Percentiles rank a stretch among this genome's conserved stretches.
These are phyloP conservation scores for Clunio marinus DNA, from an alignment of 2,888 invertebrate species.

Conservation along the genomic window DNA sequence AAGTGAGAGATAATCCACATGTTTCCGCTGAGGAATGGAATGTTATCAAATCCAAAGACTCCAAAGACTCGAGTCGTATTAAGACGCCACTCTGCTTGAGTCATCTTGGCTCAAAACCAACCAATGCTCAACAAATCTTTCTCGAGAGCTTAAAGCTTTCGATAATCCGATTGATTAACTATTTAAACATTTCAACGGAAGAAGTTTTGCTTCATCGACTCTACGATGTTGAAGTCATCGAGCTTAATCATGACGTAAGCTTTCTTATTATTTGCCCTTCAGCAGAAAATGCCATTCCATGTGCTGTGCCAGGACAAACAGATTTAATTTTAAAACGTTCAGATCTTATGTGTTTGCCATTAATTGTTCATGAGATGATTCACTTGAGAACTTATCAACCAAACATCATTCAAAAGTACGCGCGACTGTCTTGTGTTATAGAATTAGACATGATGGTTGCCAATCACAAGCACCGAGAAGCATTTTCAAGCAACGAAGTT, in stretches of 20 bases:
- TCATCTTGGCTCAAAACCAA: slow-evolving; percentile 50
- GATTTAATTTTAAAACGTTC: slow-evolving; percentile 80
- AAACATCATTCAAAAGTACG: slow-evolving; percentile 85
- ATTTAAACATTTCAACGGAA: slow-evolving; percentile 71
- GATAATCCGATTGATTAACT: slow-evolving; percentile 68
- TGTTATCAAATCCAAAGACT: slow-evolving; percentile 66
- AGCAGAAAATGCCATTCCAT: slow-evolving; percentile 80
- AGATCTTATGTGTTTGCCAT: slow-evolving; percentile 83
- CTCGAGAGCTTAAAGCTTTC: slow-evolving; percentile 72
- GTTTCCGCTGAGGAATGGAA: slow-evolving; percentile 97
- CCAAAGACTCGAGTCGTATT: slow-evolving; percentile 52
- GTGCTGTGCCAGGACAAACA: slow-evolving; percentile 58
- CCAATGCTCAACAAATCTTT: slow-evolving; percentile 77
- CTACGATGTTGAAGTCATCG: slow-evolving; percentile 91
- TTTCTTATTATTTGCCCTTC: slow-evolving; percentile 90
- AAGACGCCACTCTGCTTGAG: slow-evolving; percentile 47
- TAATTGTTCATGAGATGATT: slow-evolving; percentile 92
- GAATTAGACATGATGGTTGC: slow-evolving; percentile 90
- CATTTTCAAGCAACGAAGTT: slow-evolving; percentile 86
- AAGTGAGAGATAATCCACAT: slow-evolving; percentile 91
- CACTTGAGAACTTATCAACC: slow-evolving; percentile 92
- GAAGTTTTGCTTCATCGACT: slow-evolving; percentile 72
- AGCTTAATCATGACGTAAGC: slow-evolving; percentile 84
- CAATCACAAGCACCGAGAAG: slow-evolving; percentile 89
- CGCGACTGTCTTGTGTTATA: slow-evolving; percentile 85